Percentiles rank a stretch among this genome's conserved stretches.
phyloP scores from a whole-genome alignment of 2,797 vertebrate genomes.

The Garrulus glandarius region DNA sequence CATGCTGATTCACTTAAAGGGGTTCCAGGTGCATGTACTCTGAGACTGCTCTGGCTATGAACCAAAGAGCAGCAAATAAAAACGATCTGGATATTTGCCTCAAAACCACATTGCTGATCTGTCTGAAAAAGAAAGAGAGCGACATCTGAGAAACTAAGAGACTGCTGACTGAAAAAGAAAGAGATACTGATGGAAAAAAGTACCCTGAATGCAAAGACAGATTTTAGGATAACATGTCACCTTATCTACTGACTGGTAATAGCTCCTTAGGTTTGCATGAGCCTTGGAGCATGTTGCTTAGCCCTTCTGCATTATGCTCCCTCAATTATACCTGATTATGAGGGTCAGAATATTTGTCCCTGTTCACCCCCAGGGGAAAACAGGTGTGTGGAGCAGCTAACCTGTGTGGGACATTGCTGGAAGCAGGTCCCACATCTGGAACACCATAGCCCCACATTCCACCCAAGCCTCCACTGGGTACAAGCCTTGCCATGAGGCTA shows the following conservation, averaged over 20 bases:
- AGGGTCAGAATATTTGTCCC: background rate
- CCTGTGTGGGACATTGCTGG: background rate
- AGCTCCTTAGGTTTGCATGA: background rate
- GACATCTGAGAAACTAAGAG: background rate
- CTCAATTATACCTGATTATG: background rate
- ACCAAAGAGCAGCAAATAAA: constrained; percentile 26
- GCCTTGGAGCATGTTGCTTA: background rate
- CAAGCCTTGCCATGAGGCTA: background rate
- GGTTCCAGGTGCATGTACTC: background rate
- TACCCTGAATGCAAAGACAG: background rate
- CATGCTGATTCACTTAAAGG: background rate
- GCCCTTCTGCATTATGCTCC: background rate
- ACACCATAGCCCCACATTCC: accelerated
- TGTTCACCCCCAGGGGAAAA: background rate
- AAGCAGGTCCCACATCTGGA: background rate
- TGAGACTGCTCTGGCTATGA: background rate
- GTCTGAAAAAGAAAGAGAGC: background rate
- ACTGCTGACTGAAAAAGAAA: background rate
- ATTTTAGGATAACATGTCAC: background rate
- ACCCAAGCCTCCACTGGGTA: background rate
- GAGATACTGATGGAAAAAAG: background rate
- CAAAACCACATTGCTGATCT: background rate
- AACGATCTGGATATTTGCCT: background rate
- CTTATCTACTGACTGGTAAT: background rate
- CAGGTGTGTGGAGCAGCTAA: background rate